These are phyloP conservation scores for Drosophila tristis DNA, from an alignment of 1,140 invertebrate genomes.

Conservation along the genomic window DNA sequence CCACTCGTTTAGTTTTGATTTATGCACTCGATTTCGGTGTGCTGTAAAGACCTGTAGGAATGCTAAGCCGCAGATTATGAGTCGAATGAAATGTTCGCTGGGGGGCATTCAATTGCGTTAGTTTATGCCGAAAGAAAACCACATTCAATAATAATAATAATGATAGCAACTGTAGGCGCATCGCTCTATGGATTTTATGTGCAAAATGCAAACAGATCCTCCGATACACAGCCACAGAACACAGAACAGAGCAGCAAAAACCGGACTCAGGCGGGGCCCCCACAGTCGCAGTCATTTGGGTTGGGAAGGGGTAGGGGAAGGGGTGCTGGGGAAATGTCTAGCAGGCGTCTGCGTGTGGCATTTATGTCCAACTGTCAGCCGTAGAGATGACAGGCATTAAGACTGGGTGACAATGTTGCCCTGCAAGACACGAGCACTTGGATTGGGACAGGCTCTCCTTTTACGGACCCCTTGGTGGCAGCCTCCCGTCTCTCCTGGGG, in stretches of 20 bases:
- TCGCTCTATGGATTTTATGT: slow-evolving; percentile 66
- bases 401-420: slow-evolving; percentile 67
- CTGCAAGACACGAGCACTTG: slow-evolving; percentile 27
- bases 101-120: slow-evolving; percentile 57
- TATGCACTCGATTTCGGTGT: slow-evolving; percentile 62
- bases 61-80: slow-evolving; percentile 62
- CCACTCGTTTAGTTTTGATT: slow-evolving; percentile 64
- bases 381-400: slow-evolving; percentile 50
- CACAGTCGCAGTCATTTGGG: slow-evolving; percentile 20
- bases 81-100: too few species aligned
- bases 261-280: slow-evolving; percentile 22
- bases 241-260: slow-evolving; percentile 1
- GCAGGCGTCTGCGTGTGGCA: slow-evolving; percentile 63
- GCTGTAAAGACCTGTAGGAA: slow-evolving; percentile 46
- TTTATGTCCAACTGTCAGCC: slow-evolving; percentile 69
- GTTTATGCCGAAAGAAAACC: slow-evolving; percentile 58
- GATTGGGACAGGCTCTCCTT: too few species aligned
- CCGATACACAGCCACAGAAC: slow-evolving; percentile 17
- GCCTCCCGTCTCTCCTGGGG: not conserved
- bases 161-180: slow-evolving; percentile 68
- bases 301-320: not conserved
- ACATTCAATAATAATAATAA: slow-evolving; percentile 52
- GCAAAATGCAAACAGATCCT: not conserved
- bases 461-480: not conserved
- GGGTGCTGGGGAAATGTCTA: slow-evolving; percentile 38